Evolutionary conservation across 2,113 vertebrate species (phyloP).

Genomic region (Oxyura jamaicensis): DNA sequence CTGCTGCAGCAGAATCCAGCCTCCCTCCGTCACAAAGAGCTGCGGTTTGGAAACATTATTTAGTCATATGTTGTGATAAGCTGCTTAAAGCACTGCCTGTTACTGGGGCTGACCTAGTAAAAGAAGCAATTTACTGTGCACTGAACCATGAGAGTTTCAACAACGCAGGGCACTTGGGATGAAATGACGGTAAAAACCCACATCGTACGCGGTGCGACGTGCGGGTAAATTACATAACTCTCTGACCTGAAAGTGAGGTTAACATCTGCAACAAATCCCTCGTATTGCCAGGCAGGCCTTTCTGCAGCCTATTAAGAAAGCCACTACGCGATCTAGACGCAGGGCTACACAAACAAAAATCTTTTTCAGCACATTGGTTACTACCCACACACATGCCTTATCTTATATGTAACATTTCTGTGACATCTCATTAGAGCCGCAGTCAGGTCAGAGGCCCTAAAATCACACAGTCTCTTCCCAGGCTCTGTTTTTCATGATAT

Average conservation of each 20-base stretch:
- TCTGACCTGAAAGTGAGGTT: not conserved
- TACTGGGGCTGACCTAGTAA: conserved; percentile 32
- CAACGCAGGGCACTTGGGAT: not conserved
- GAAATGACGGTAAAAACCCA: not conserved
- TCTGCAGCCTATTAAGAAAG: not conserved
- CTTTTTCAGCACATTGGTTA: not conserved
- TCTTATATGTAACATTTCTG: not conserved
- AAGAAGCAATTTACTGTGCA: not conserved
- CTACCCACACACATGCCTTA: not conserved
- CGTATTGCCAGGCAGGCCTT: not conserved
- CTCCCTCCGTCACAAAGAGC: not conserved
- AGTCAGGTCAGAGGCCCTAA: not conserved
- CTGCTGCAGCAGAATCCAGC: not conserved
- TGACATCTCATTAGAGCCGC: rapidly evolving
- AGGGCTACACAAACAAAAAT: not conserved
- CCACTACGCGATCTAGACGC: rapidly evolving
- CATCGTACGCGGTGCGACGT: rapidly evolving
- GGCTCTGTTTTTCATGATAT: not conserved
- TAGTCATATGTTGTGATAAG: not conserved
- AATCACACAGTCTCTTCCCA: not conserved
- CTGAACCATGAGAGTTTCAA: conserved; percentile 6
- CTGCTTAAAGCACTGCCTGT: conserved; percentile 32
- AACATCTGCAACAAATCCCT: not conserved
- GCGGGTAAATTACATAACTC: not conserved
- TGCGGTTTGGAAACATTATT: not conserved